Evolutionary conservation across 2,113 vertebrate species (phyloP), one percentile per base, ranked within the genome.

Genomic region (Larimichthys crocea): DNA sequence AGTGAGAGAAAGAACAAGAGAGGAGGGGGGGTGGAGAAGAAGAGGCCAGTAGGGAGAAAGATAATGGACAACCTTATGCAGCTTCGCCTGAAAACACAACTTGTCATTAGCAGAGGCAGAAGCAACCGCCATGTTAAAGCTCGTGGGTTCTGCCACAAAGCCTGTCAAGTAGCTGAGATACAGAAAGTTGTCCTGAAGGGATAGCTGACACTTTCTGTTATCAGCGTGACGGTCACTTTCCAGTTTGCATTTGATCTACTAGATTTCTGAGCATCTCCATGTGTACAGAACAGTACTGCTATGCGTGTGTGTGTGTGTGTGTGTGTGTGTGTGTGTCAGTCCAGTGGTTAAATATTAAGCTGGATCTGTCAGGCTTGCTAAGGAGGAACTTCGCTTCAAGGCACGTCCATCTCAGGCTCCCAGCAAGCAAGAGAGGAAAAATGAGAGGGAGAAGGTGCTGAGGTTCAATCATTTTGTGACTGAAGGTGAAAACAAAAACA

Each of bases 321-420:
- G 35, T 40, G 70, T 35, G 60, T 70, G 60, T 70, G 76, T 48
- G 46, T 52, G 75, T 40, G 35, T 40, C 35, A 40, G 35, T 89
- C 84, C 81, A 56, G 69, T 81, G 74, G 87, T 95, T 90, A 95
- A 95, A 95, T 95, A 95, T 95, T 94, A 92, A 95, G 88, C 72
- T 86, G 78, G 80, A 93, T 80, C 93, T 94, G 93, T 94, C 94
- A 94, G 85, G 62, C 59, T 79, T 64, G 78, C 82, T 93, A 75
- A 80, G 86, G 62, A 87, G 84, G 82, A 91, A 87, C 87, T 88
- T 88, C 72, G 85, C 91, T 91, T 82, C 76, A 68, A 82, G 88
- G 82, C 89, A 91, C 81, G 79, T 92, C 89, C 79, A 86, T 77
- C 70, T 88, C 52, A 16, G 84, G 84, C 81, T 75, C 67, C 71